Conservation (phyloP, 2,888 invertebrate genomes). For the Branchellion lobata region DNA sequence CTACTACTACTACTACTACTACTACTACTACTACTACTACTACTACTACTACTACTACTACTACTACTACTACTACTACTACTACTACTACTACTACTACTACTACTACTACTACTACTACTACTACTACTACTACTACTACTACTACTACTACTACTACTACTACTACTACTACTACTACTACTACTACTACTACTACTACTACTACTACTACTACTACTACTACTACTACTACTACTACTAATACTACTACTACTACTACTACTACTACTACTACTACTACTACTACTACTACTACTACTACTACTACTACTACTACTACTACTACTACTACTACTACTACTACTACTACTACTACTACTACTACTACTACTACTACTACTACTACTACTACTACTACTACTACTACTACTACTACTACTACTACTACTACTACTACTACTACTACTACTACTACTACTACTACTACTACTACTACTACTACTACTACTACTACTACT, state of each 20-base stretch:
- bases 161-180: not conserved
- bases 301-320: constrained; percentile 14
- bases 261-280: constrained; percentile 7
- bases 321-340: not conserved
- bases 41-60: not conserved
- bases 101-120: not conserved
- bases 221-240: no score
- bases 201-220: not conserved
- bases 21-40: constrained; percentile 3
- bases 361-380: not conserved
- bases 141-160: constrained; percentile 1
- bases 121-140: not conserved
- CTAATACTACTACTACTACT: no score
- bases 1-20: constrained; percentile 3
- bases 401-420: not conserved
- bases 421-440: not conserved
- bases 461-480: not conserved
- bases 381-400: not conserved
- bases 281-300: not conserved
- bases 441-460: not conserved
- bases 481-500: not conserved
- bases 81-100: not conserved
- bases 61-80: not conserved
- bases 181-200: not conserved
- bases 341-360: not conserved